Base-by-base conservation (phyloP, 2,888 invertebrate species). In the Perizoma affinitatum region DNA sequence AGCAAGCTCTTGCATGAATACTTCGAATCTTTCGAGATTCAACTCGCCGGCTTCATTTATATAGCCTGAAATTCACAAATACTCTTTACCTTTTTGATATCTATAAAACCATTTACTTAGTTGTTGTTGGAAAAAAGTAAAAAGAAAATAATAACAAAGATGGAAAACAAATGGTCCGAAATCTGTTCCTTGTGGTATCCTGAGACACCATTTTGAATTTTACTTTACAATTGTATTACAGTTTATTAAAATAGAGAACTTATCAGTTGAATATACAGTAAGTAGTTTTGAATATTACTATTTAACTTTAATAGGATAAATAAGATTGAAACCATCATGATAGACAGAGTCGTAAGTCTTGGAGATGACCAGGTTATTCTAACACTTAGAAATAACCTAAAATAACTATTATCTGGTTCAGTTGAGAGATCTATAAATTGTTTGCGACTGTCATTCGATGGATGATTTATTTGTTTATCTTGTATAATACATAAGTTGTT, bases 1-100 rank as follows among this genome's bases (percentile, higher is more conserved):
- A 47, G 96, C 94, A 35, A 98, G 85, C 55, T 95, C 95, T 66
- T 94, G 93, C 94, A 98, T 95, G 79, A 97, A 99, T 71, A 94
- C 94, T 82, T 98, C 96, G 86, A 99, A 97, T 58, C 98, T 93
- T 44, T 84, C 86, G 65, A 99, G 90, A 82, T 98, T 96, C 55
- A 99, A 85, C 48, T 93, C 94, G 4, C 99, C 99, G 5, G 94
- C 93, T 86, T 98, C 98, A 86, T 99, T 99, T 66, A 99, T 96
- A 79, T 99, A 99, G 4, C 98, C 97, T 97, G 59, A 41, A 74
- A 76, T 6, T 10, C 5, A 38, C 7, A 38, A 38, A 38, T 38
- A 38, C 7, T 38, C 5, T 38, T 6, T 5, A 6, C 1, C 38
- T 6, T 38, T 6, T 38, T 7, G 1, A 4, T 3, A 4, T 7